These are phyloP conservation scores for Porites evermanni DNA, from an alignment of 92 coral and sea anemone genomes.

Conservation along the genomic window DNA sequence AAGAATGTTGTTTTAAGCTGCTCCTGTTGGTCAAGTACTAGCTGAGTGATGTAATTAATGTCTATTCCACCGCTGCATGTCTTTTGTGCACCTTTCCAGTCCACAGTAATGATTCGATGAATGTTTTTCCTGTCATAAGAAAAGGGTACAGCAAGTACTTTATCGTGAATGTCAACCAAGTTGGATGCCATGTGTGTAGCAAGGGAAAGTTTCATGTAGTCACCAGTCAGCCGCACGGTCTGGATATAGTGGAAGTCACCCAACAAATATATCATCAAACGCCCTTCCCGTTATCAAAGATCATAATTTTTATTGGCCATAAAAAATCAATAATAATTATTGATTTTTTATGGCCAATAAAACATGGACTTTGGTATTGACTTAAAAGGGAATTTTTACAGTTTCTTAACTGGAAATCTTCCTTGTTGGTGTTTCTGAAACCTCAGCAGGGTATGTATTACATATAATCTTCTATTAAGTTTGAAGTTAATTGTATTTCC, in stretches of 20 bases:
- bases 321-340: no score
- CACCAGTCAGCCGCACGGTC: slow-evolving; percentile 54
- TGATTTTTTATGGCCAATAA: no score
- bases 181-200: slow-evolving; percentile 69
- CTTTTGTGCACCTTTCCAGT: slow-evolving; percentile 11
- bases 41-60: background rate
- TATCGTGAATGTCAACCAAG: slow-evolving; percentile 52
- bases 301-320: no score
- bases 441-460: no score
- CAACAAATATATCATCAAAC: slow-evolving; percentile 24
- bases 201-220: slow-evolving; percentile 54
- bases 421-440: no score
- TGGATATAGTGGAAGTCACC: slow-evolving; percentile 51
- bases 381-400: no score
- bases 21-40: background rate
- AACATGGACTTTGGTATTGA: no score
- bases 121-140: background rate
- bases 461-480: no score
- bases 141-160: slow-evolving; percentile 31
- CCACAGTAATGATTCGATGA: slow-evolving; percentile 24
- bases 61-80: slow-evolving; percentile 12
- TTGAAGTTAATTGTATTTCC: no score
- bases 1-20: slow-evolving; percentile 6
- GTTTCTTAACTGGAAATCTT: no score
- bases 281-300: slow-evolving; percentile 7